These are phyloP conservation scores for Microhierax caerulescens DNA, from an alignment of 2,797 vertebrate genomes.

Conservation along the genomic window DNA sequence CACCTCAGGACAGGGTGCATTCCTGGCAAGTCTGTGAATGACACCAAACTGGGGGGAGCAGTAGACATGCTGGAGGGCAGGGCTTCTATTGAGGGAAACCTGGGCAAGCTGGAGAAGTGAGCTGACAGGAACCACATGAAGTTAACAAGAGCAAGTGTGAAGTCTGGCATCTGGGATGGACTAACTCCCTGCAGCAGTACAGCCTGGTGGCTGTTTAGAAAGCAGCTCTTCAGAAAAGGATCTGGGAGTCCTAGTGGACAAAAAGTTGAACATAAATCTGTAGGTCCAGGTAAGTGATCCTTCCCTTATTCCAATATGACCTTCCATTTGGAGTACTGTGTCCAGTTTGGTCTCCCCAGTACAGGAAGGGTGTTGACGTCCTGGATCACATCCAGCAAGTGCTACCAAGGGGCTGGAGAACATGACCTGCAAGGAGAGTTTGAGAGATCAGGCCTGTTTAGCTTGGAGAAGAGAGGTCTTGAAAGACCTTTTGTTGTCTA, in stretches of 20 bases:
- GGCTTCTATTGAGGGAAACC: background rate
- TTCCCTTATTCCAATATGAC: background rate
- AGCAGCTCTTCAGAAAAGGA: background rate
- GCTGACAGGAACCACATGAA: background rate
- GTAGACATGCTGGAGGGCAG: background rate
- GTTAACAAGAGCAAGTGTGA: background rate
- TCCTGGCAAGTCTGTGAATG: background rate
- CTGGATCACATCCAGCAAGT: background rate
- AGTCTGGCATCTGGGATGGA: background rate
- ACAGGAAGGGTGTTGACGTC: background rate
- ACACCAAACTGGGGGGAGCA: background rate
- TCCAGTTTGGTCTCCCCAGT: background rate
- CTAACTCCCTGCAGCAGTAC: background rate
- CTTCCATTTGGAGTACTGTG: background rate
- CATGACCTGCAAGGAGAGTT: background rate
- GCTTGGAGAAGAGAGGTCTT: no score
- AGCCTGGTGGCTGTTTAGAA: background rate
- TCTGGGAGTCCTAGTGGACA: background rate
- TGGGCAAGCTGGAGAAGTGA: background rate
- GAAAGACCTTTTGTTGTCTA: no score
- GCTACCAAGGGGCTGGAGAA: background rate
- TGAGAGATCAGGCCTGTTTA: background rate
- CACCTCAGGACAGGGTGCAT: background rate
- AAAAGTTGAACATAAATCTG: background rate
- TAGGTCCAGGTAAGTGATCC: background rate